Conservation (phyloP, 1,140 invertebrate species). For the Magallana angulata region DNA sequence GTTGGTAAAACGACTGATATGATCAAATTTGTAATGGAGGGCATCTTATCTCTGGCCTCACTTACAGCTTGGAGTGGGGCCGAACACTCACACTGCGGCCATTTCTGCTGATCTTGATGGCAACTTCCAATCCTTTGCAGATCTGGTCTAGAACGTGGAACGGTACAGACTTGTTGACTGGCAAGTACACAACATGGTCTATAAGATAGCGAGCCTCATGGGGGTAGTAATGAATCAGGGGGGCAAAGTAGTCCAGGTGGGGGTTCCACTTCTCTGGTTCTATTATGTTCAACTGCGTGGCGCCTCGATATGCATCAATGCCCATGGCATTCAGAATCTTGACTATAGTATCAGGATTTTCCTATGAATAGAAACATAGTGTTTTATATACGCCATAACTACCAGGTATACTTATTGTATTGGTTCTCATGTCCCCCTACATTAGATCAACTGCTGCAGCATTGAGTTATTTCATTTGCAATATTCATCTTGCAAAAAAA, state of each 20-base stretch:
- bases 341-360: slow-evolving; percentile 76
- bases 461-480: no score
- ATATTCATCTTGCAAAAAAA: no score
- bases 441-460: no score
- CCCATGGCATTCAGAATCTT: slow-evolving; percentile 73
- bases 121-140: slow-evolving; percentile 61
- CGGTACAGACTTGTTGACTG: slow-evolving; percentile 77
- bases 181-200: slow-evolving; percentile 79
- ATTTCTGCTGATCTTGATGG: slow-evolving; percentile 60
- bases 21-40: no score
- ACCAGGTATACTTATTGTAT: no score
- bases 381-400: no score
- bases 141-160: slow-evolving; percentile 75
- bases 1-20: no score
- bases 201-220: slow-evolving; percentile 78
- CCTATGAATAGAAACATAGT: slow-evolving; percentile 65
- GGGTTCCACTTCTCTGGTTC: slow-evolving; percentile 65
- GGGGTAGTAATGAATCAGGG: slow-evolving; percentile 68
- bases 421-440: no score
- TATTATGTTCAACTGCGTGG: slow-evolving; percentile 78
- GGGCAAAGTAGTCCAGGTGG: slow-evolving; percentile 34
- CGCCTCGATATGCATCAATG: slow-evolving; percentile 78
- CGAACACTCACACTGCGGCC: slow-evolving; percentile 54
- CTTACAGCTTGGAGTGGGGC: slow-evolving; percentile 57
- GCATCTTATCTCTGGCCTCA: no score